Evolutionary conservation across 2,113 vertebrate genomes (phyloP), one percentile per base, ranked within the genome.

Genomic region (Polypterus senegalus): DNA sequence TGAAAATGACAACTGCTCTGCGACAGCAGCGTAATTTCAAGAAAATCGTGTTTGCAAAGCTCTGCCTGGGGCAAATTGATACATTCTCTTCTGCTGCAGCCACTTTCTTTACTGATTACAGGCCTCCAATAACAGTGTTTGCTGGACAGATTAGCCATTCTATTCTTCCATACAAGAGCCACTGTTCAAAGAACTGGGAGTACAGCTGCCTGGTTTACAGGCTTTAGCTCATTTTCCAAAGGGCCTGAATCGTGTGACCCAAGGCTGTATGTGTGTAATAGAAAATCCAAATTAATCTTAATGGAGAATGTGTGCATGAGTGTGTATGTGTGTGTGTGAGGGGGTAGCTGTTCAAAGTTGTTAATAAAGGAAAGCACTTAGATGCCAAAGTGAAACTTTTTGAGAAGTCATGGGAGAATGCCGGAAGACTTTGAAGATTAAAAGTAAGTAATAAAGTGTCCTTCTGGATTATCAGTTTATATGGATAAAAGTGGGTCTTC

Each of bases 231-330:
- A 11, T 58, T 75, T 77, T 79, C 68, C 76, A 83, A 80, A 69
- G 80, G 70, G 65, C 59, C 56, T 63, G 69, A 66, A 66, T 76
- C 76, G 74, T 63, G 62, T 72, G 72, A 59, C 62, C 47, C 63
- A 54, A 71, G 68, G 60, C 44, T 71, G 70, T 69, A 66, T 72
- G 73, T 69, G 68, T 0, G 71, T 73, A 65, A 76, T 69, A 76
- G 81, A 80, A 82, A 79, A 76, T 64, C 69, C 4, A 76, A 83
- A 84, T 82, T 82, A 83, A 84, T 78, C 81, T 81, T 66, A 63
- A 62, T 56, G 71, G 73, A 78, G 70, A 81, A 66, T 44, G 54
- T 53, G 60, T 58, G 56, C 58, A 57, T 54, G 55, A 58, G 60
- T 67, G 61, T 48, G 57, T 63, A 61, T 11, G 11, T 59, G 65